These are phyloP conservation scores for Trypoxylus dichotomus DNA, from an alignment of 1,140 invertebrate genomes.

Conservation along the genomic window DNA sequence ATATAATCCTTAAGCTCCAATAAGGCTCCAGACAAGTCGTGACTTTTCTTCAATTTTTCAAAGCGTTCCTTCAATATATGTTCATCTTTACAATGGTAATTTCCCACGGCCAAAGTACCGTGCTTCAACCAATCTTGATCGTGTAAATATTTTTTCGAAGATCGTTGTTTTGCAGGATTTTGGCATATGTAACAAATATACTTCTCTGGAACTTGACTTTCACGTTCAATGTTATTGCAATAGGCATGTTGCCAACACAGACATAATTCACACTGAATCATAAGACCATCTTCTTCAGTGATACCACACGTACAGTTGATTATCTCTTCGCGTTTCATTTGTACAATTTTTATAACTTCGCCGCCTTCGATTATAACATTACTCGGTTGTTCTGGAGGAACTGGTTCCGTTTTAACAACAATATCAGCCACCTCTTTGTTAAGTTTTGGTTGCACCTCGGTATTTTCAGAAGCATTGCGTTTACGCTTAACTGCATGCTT, in stretches of 20 bases:
- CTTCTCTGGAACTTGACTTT: slow-evolving; percentile 83
- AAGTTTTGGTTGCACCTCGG: slow-evolving; percentile 36
- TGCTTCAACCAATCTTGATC: slow-evolving; percentile 87
- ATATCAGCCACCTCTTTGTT: slow-evolving; percentile 41
- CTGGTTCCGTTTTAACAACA: slow-evolving; percentile 33
- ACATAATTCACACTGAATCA: slow-evolving; percentile 94
- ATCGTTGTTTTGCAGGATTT: slow-evolving; percentile 72
- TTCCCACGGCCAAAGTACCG: slow-evolving; percentile 69
- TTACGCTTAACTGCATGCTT: slow-evolving; percentile 38
- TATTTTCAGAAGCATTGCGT: slow-evolving; percentile 40
- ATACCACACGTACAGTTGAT: slow-evolving; percentile 56
- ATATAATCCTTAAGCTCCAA: slow-evolving; percentile 68
- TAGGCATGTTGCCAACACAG: slow-evolving; percentile 92
- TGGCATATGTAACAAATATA: slow-evolving; percentile 88
- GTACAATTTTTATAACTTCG: slow-evolving; percentile 66
- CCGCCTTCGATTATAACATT: slow-evolving; percentile 60
- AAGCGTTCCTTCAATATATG: slow-evolving; percentile 50
- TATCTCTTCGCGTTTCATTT: slow-evolving; percentile 61
- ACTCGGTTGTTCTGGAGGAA: slow-evolving; percentile 20
- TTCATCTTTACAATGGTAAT: slow-evolving; percentile 54
- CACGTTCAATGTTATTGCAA: slow-evolving; percentile 81
- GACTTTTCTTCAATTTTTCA: slow-evolving; percentile 64
- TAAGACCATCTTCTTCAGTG: slow-evolving; percentile 88
- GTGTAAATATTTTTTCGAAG: slow-evolving; percentile 73
- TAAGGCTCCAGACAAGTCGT: slow-evolving; percentile 72